These are phyloP conservation scores for Platorchestia sp. DNA, from an alignment of 1,140 invertebrate genomes.

Conservation along the genomic window DNA sequence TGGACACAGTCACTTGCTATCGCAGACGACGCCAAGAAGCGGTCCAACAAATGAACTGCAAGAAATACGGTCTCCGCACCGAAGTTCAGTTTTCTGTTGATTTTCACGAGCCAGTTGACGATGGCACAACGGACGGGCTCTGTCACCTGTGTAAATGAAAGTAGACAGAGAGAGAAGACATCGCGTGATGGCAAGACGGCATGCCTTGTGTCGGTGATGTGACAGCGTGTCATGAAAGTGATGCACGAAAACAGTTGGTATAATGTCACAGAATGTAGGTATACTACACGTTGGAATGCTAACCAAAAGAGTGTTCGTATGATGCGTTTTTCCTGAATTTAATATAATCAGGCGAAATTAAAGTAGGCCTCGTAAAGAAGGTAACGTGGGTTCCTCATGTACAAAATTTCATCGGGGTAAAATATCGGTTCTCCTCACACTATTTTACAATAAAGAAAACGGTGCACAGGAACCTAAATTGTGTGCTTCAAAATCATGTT, in stretches of 20 bases:
- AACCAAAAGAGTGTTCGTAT: background rate
- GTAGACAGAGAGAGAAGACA: background rate
- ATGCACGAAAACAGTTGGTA: background rate
- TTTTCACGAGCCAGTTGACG: constrained; percentile 58
- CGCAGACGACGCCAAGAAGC: constrained; percentile 48
- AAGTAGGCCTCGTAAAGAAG: background rate
- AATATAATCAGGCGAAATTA: background rate
- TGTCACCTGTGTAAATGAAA: constrained; percentile 47
- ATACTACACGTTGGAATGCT: background rate
- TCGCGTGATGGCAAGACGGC: background rate
- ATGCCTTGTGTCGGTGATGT: background rate
- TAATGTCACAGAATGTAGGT: background rate
- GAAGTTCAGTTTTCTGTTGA: constrained; percentile 56
- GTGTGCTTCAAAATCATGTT: background rate
- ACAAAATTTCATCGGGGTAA: background rate
- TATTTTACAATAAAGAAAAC: background rate
- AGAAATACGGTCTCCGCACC: constrained; percentile 58
- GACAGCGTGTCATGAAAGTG: background rate
- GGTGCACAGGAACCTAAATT: background rate
- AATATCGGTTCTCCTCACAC: too few relatives aligned
- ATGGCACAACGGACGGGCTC: constrained; percentile 56
- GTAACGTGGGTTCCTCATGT: background rate
- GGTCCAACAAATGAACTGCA: constrained; percentile 55
- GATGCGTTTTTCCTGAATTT: background rate
- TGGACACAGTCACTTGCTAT: constrained; percentile 58